Percentiles rank a stretch among this genome's conserved stretches.
phyloP scores from a whole-genome alignment of 2,888 invertebrate genomes.

The Himalopsyche japonica region DNA sequence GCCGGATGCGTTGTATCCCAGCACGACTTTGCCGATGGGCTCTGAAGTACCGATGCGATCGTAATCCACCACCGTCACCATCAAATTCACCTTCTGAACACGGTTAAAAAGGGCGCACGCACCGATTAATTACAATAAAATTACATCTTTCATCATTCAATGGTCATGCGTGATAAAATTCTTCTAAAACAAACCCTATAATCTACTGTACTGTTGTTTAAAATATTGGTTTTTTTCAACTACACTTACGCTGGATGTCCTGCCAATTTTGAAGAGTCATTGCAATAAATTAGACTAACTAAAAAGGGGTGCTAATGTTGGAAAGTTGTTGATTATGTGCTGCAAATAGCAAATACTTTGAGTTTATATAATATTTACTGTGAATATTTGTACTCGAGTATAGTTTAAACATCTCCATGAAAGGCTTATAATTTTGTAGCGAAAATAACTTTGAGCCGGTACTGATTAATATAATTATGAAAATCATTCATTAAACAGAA shows the following conservation, averaged over 20 bases:
- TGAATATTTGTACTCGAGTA: background rate
- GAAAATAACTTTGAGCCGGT: background rate
- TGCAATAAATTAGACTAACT: background rate
- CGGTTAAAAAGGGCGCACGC: background rate
- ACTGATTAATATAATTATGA: no score
- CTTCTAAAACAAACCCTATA: background rate
- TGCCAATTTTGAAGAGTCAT: background rate
- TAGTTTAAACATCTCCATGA: background rate
- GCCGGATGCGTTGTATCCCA: constrained; percentile 97
- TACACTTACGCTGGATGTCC: background rate
- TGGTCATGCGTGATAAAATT: background rate
- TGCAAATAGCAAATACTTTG: background rate
- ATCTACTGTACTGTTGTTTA: background rate
- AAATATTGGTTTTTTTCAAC: background rate
- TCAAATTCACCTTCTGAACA: constrained; percentile 95
- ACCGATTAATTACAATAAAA: background rate
- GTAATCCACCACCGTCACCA: constrained; percentile 99
- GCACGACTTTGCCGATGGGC: constrained; percentile 95
- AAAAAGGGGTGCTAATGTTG: background rate
- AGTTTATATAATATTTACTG: background rate
- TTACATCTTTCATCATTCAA: background rate
- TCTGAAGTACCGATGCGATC: constrained; percentile 99
- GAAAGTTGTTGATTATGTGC: background rate
- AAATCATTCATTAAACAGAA: no score
- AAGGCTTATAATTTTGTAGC: background rate